phyloP scores from a whole-genome alignment of 2,113 vertebrate species.

The Butastur rufipennis region DNA sequence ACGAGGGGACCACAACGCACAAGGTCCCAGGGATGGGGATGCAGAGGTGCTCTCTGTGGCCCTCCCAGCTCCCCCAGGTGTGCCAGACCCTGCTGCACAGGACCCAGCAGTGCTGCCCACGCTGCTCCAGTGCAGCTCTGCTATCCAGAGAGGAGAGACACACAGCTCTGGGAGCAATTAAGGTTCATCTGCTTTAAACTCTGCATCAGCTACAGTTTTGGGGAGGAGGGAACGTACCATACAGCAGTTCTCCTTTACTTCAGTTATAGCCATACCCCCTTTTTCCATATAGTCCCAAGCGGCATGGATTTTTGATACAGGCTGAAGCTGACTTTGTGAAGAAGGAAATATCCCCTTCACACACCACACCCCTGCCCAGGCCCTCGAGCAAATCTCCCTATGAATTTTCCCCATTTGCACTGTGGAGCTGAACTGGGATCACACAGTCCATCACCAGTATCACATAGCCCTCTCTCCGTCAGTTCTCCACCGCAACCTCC shows the following conservation, averaged over 20 bases:
- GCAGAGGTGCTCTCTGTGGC: background rate
- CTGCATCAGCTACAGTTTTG: background rate
- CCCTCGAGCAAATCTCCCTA: background rate
- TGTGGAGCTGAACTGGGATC: background rate
- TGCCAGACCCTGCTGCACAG: background rate
- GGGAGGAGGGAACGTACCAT: background rate
- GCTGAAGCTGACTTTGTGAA: background rate
- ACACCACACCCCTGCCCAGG: rapidly evolving
- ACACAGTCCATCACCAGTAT: background rate
- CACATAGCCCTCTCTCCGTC: background rate
- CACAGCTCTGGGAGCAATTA: background rate
- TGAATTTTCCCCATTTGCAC: background rate
- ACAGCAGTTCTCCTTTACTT: background rate
- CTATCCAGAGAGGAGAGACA: background rate
- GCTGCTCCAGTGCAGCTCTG: background rate
- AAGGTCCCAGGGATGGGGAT: background rate
- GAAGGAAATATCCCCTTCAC: background rate
- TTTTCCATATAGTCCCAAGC: background rate
- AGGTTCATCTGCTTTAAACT: background rate
- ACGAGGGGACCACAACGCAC: rapidly evolving
- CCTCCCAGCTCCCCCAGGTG: rapidly evolving
- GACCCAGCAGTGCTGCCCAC: background rate
- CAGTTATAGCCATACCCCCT: background rate
- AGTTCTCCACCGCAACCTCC: background rate
- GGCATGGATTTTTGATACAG: background rate